phyloP scores from a whole-genome alignment of 2,888 invertebrate genomes.

The Monoplex corrugatus region DNA sequence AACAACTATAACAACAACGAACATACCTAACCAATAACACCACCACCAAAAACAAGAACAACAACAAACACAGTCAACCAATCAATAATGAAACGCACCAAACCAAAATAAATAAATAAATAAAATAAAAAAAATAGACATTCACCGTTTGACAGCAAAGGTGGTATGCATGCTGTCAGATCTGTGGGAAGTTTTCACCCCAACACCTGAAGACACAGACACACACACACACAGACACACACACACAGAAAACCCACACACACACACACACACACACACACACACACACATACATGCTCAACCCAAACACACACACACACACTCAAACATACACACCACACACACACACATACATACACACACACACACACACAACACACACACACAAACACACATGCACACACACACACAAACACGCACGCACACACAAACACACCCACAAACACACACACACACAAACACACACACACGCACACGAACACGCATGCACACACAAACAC shows the following conservation, averaged over 20 bases:
- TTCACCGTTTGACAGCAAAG: constrained; percentile 33
- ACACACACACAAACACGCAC: not conserved
- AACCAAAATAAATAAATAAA: not conserved
- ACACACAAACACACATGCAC: not conserved
- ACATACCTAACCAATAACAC: too few species aligned
- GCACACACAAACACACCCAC: constrained; percentile 22
- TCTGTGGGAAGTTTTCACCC: not conserved
- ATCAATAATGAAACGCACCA: not conserved
- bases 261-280: constrained; percentile 11
- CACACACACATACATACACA: not conserved
- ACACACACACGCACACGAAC: not conserved
- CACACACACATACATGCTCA: not conserved
- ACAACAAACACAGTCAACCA: not conserved
- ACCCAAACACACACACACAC: not conserved
- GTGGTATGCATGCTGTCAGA: constrained; percentile 1
- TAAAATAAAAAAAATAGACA: not conserved
- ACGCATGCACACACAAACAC: not conserved
- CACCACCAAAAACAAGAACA: not conserved
- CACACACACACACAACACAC: not conserved
- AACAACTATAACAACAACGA: too few species aligned
- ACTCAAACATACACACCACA: not conserved
- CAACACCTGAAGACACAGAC: not conserved
- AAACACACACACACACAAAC: too few species aligned
- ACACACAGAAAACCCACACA: constrained; percentile 9
- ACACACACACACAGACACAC: not conserved